Conservation (phyloP, 2,888 invertebrate species). For the Microctonus aethiopoides region DNA sequence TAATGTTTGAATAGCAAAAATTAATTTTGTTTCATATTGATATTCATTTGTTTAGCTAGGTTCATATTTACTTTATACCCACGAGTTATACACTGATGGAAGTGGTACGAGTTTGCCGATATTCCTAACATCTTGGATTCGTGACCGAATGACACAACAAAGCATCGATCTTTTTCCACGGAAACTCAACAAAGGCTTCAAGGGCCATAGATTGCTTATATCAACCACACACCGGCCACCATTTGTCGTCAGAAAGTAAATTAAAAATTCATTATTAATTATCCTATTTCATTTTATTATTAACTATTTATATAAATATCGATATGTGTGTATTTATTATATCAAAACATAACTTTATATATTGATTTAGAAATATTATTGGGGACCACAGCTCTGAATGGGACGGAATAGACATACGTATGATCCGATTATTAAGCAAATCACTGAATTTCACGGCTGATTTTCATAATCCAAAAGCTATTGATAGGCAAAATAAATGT, state of each 20-base stretch:
- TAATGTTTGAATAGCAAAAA: conserved; percentile 29
- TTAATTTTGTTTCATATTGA: too few relatives aligned
- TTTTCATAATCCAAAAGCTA: conserved; percentile 71
- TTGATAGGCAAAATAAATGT: conserved; percentile 66
- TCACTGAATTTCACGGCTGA: conserved; percentile 80
- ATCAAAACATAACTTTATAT: neutral
- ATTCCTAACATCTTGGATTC: conserved; percentile 79
- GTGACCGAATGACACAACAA: conserved; percentile 72
- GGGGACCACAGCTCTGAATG: conserved; percentile 70
- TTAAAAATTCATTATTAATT: conserved; percentile 14
- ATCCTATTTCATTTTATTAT: neutral
- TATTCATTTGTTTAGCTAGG: too few relatives aligned
- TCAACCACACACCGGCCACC: conserved; percentile 80
- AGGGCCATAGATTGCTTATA: conserved; percentile 80
- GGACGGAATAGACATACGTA: conserved; percentile 82
- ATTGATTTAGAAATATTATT: conserved; percentile 52
- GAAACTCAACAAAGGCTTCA: conserved; percentile 77
- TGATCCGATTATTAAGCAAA: conserved; percentile 73
- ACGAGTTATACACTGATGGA: conserved; percentile 79
- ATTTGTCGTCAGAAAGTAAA: conserved; percentile 75
- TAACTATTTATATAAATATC: neutral
- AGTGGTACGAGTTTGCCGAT: conserved; percentile 76
- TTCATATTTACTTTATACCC: conserved; percentile 80
- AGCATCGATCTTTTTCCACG: conserved; percentile 76
- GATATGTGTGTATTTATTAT: too few relatives aligned